These are phyloP conservation scores for Epizoanthus ramosus DNA, from an alignment of 92 coral and sea anemone species.

Conservation along the genomic window DNA sequence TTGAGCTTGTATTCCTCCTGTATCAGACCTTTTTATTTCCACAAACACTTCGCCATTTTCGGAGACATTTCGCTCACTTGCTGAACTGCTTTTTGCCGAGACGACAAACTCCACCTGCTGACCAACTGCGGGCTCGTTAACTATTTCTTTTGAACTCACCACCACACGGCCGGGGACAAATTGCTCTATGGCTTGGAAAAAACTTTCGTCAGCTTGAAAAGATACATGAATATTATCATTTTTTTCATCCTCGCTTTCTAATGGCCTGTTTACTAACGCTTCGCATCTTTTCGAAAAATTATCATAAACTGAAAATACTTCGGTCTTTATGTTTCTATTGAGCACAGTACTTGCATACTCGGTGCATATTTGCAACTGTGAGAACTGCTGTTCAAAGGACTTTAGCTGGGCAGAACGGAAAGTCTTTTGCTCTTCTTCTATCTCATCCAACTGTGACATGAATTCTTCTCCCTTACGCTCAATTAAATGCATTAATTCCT, in stretches of 20 bases:
- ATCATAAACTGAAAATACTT: conserved; percentile 24
- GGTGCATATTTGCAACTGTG: conserved; percentile 16
- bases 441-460: conserved; percentile 39
- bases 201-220: conserved; percentile 37
- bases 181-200: conserved; percentile 36
- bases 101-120: conserved; percentile 32
- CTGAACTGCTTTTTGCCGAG: conserved; percentile 10
- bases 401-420: conserved; percentile 32
- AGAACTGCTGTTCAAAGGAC: conserved; percentile 24
- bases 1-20: conserved; percentile 35
- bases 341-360: conserved; percentile 22
- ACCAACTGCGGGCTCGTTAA: conserved; percentile 20
- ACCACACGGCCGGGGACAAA: conserved; percentile 40
- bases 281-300: conserved; percentile 26
- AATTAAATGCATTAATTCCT: conserved; percentile 35
- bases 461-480: conserved; percentile 39
- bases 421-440: conserved; percentile 31
- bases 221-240: conserved; percentile 17
- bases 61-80: conserved; percentile 10
- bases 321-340: conserved; percentile 26
- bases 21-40: conserved; percentile 22
- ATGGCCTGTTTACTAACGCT: conserved; percentile 24
- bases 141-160: conserved; percentile 17
- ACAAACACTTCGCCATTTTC: conserved; percentile 34
- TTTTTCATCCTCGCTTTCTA: conserved; percentile 30